These are phyloP conservation scores for Heliconius hewitsoni DNA, from an alignment of 1,140 invertebrate genomes.

Conservation along the genomic window DNA sequence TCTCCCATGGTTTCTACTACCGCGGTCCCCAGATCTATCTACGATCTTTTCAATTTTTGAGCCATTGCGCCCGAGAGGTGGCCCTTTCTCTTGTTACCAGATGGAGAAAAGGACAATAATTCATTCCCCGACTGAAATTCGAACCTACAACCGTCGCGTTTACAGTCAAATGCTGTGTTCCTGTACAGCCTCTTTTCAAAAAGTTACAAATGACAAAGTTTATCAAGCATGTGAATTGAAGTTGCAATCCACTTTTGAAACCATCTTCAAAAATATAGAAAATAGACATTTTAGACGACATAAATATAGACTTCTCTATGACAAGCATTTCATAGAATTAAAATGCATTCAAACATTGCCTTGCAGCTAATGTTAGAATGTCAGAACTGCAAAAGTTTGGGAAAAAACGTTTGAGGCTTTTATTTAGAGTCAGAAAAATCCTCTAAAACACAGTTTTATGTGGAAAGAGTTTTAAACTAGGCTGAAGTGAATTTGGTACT, in stretches of 20 bases:
- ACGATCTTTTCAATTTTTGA: not conserved
- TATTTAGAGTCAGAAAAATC: slow-evolving; percentile 27
- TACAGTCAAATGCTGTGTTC: too few relatives aligned
- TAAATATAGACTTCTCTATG: not conserved
- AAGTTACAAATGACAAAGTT: not conserved
- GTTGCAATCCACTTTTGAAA: not conserved
- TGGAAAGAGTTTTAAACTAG: slow-evolving; percentile 7
- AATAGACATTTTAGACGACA: not conserved
- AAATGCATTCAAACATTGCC: slow-evolving; percentile 12
- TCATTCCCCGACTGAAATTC: not conserved
- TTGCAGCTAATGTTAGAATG: not conserved
- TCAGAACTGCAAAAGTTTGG: slow-evolving; percentile 8
- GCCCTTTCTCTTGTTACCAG: not conserved
- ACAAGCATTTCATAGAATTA: slow-evolving; percentile 5
- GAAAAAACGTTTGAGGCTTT: slow-evolving; percentile 40
- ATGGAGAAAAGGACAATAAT: not conserved
- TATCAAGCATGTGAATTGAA: not conserved
- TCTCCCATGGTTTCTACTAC: too few relatives aligned
- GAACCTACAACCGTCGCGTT: not conserved
- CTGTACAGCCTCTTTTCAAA: too few relatives aligned
- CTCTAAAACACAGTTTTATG: slow-evolving; percentile 31
- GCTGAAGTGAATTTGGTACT: slow-evolving; percentile 13
- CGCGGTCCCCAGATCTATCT: not conserved
- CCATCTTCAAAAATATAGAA: not conserved
- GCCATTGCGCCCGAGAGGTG: not conserved